phyloP scores from a whole-genome alignment of 2,888 invertebrate genomes.

The Gryllus longicercus region DNA sequence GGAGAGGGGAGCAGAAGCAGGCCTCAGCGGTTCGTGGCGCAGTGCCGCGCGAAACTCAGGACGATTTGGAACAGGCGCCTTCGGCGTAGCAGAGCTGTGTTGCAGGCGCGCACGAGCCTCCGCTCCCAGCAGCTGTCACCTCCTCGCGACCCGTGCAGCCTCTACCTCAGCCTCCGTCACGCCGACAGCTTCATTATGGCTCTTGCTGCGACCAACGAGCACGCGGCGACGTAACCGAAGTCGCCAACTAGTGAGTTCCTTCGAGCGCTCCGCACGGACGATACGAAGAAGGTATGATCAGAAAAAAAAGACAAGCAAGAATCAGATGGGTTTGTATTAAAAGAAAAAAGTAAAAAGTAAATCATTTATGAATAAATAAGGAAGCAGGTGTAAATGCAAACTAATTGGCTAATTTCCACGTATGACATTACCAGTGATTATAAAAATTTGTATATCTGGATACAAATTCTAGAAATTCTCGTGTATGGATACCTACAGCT shows the following conservation, averaged over 20 bases:
- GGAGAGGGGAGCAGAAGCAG: background rate
- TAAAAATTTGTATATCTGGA: too few species aligned
- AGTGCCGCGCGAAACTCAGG: background rate
- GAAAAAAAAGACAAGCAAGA: slow-evolving; percentile 1
- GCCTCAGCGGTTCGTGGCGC: background rate
- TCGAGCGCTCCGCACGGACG: too few species aligned
- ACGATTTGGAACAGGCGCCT: background rate
- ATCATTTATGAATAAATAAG: too few species aligned
- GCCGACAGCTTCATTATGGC: background rate
- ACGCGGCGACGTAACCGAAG: background rate
- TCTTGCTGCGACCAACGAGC: background rate
- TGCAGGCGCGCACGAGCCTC: background rate
- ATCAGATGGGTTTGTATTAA: slow-evolving; percentile 17
- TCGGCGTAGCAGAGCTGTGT: too few species aligned
- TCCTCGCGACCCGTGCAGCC: background rate
- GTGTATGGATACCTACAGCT: slow-evolving; percentile 17
- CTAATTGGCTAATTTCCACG: too few species aligned
- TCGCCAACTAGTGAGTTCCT: background rate
- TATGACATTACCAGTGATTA: too few species aligned
- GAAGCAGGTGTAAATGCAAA: too few species aligned
- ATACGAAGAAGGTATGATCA: background rate
- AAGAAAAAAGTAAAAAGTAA: background rate
- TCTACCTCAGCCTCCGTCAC: background rate
- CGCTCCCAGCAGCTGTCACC: background rate
- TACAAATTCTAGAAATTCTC: background rate